These are phyloP conservation scores for Loxodonta africana DNA, from an alignment of 2,113 vertebrate genomes.

Conservation along the genomic window DNA sequence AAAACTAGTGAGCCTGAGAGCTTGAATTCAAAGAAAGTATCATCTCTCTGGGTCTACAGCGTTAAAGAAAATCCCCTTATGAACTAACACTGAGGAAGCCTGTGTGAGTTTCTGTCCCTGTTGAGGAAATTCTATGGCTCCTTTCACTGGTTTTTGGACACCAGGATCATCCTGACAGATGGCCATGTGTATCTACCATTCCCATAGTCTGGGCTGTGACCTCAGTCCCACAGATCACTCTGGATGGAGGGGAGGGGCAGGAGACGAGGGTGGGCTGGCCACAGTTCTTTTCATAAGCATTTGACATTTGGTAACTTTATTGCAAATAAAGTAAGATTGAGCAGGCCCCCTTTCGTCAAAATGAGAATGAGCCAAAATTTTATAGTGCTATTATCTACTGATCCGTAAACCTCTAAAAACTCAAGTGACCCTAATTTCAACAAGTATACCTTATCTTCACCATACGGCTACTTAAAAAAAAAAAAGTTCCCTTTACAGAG, in stretches of 20 bases:
- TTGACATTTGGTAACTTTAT: slow-evolving; percentile 42
- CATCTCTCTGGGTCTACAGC: slow-evolving; percentile 68
- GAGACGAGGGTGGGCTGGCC: not conserved
- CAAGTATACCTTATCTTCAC: slow-evolving; percentile 41
- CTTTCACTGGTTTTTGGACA: slow-evolving; percentile 83
- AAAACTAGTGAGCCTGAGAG: not conserved
- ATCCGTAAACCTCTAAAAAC: slow-evolving; percentile 55
- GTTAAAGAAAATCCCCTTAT: slow-evolving; percentile 76
- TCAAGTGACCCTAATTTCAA: slow-evolving; percentile 67
- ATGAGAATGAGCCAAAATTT: slow-evolving; percentile 33
- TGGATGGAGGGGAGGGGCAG: not conserved
- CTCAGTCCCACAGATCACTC: slow-evolving; percentile 60
- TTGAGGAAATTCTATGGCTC: slow-evolving; percentile 81
- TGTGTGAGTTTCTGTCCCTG: slow-evolving; percentile 70
- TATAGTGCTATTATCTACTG: slow-evolving; percentile 44
- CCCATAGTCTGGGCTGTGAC: slow-evolving; percentile 76
- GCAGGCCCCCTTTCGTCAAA: slow-evolving; percentile 17
- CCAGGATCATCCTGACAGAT: slow-evolving; percentile 80
- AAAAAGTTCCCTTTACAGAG: not conserved
- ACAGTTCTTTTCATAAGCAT: not conserved
- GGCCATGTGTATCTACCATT: slow-evolving; percentile 70
- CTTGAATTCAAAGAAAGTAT: slow-evolving; percentile 38
- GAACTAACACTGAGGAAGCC: slow-evolving; percentile 78
- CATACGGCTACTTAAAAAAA: slow-evolving; percentile 21
- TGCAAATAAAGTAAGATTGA: slow-evolving; percentile 18